Percentiles rank a stretch among this genome's conserved stretches.
Evolutionary conservation across 2,113 vertebrate genomes (phyloP).

Genomic region (Jacana jacana): DNA sequence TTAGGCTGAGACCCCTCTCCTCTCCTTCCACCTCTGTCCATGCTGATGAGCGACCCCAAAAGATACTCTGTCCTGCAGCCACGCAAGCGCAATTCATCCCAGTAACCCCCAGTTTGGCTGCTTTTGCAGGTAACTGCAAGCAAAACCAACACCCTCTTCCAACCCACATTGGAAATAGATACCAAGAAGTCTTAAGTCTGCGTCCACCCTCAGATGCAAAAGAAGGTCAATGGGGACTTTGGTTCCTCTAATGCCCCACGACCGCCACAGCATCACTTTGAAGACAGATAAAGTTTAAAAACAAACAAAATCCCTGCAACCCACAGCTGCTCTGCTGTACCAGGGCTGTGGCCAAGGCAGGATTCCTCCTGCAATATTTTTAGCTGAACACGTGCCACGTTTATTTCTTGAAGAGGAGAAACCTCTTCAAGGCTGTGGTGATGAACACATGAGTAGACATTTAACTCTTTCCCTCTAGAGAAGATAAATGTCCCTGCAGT

Average conservation of each 20-base stretch:
- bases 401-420: slow-evolving; percentile 41
- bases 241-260: not conserved
- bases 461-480: not conserved
- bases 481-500: not conserved
- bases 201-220: not conserved
- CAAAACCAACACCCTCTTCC: not conserved
- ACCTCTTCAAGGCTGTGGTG: not conserved
- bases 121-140: not conserved
- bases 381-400: slow-evolving; percentile 4
- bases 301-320: not conserved
- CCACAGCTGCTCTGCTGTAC: not conserved
- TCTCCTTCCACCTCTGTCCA: not conserved
- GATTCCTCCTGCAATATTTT: slow-evolving; percentile 57
- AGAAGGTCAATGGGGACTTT: not conserved
- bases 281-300: slow-evolving; percentile 45
- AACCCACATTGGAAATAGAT: fast-evolving
- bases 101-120: not conserved
- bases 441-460: not conserved
- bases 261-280: not conserved
- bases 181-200: not conserved
- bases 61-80: not conserved
- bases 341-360: slow-evolving; percentile 26
- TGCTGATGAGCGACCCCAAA: not conserved
- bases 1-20: not conserved
- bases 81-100: not conserved